These are phyloP conservation scores for Magallana angulata DNA, from an alignment of 1,140 invertebrate species.

Conservation along the genomic window DNA sequence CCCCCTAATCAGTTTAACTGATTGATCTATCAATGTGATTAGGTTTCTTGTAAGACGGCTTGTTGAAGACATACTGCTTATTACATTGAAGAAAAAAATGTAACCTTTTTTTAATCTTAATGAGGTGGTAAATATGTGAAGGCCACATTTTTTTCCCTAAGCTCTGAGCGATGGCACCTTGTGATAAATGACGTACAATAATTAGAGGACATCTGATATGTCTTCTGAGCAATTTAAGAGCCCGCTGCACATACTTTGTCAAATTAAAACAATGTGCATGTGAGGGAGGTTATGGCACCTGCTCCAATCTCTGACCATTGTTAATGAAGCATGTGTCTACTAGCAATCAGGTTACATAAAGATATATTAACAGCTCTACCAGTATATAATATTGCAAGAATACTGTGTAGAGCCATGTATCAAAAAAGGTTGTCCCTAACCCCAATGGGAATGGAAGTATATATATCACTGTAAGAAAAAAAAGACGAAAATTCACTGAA, in stretches of 20 bases:
- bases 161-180: constrained; percentile 16
- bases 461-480: too few relatives aligned
- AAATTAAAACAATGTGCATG: constrained; percentile 12
- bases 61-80: constrained; percentile 13
- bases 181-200: constrained; percentile 16
- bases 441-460: too few relatives aligned
- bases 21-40: constrained; percentile 29
- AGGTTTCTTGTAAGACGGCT: constrained; percentile 4
- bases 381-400: not conserved
- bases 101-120: constrained; percentile 18
- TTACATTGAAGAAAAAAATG: not conserved
- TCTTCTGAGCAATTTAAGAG: constrained; percentile 23
- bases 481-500: too few relatives aligned
- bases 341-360: not conserved
- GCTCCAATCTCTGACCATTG: constrained; percentile 3
- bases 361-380: not conserved
- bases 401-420: not conserved
- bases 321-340: not conserved
- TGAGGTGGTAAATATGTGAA: constrained; percentile 1
- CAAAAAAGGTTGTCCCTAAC: not conserved
- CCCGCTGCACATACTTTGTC: constrained; percentile 10
- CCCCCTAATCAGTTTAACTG: not conserved
- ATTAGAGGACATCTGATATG: constrained; percentile 22
- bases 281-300: not conserved
- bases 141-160: not conserved